Base-by-base conservation (phyloP, 2,888 invertebrate genomes). In the Melanargia galathea region DNA sequence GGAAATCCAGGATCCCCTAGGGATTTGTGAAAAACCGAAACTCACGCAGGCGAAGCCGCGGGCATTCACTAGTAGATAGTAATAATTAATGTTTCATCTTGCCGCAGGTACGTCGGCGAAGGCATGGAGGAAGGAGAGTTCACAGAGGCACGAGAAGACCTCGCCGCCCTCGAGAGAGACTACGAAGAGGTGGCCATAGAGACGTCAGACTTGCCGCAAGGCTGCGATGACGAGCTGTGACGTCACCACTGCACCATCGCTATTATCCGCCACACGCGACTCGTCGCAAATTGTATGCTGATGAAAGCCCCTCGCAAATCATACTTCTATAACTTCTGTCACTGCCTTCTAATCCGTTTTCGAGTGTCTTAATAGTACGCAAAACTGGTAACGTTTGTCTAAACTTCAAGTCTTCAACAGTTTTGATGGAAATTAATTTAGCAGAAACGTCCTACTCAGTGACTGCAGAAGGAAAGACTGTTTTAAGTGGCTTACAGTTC, bases 51-150 rank as follows among this genome's bases (percentile, higher is more conserved):
- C n/a, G n/a, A n/a, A n/a, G n/a, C n/a, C n/a, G n/a, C n/a, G n/a
- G n/a, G n/a, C n/a, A n/a, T n/a, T n/a, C n/a, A n/a, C n/a, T n/a
- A n/a, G n/a, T n/a, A n/a, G n/a, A n/a, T n/a, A n/a, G n/a, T n/a
- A n/a, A n/a, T n/a, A n/a, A n/a, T n/a, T n/a, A n/a, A n/a, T n/a
- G n/a, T n/a, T n/a, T n/a, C n/a, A n/a, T n/a, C n/a, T n/a, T n/a
- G n/a, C 30, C 1, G 60, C 80, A 92, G 95, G 97, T 97, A 95
- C 83, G 95, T 94, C 49, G 95, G 95, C 48, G 95, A 96, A 82
- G 96, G 96, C 61, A 96, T 96, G 96, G 95, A 95, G 77, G 95
- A 95, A 81, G 96, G 96, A 0, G 96, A 96, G 83, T 96, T 96
- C 85, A 93, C 94, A 7, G 96, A 96, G 81, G 96, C 96, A 22